A percentile compares a stretch with the other conserved stretches of the same genome.
phyloP scores from a whole-genome alignment of 2,888 invertebrate species.

The Idaea biselata region DNA sequence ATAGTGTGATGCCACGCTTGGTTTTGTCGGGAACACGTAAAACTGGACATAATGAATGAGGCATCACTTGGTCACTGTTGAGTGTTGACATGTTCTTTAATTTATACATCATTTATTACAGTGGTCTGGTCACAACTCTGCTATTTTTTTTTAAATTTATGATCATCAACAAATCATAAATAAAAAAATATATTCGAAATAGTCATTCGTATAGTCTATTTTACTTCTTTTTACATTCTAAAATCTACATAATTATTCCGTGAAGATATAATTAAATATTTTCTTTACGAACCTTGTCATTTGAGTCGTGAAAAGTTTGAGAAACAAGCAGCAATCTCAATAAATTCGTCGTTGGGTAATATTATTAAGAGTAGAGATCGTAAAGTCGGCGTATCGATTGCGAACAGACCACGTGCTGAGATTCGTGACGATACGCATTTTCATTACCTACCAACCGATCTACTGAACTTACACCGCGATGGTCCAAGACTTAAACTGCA shows the following conservation, averaged over 20 bases:
- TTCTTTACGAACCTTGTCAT: neutral
- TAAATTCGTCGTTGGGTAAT: constrained; percentile 16
- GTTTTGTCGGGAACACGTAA: neutral
- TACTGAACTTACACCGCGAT: constrained; percentile 20
- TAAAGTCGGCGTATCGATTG: constrained; percentile 38
- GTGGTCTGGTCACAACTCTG: neutral
- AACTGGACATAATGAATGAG: neutral
- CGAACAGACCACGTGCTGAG: constrained; percentile 36
- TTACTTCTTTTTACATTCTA: too few species aligned
- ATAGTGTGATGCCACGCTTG: neutral
- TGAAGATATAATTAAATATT: too few species aligned
- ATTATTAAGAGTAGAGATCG: constrained; percentile 17
- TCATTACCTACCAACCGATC: constrained; percentile 38
- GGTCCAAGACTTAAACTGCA: neutral
- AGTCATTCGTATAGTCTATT: too few species aligned
- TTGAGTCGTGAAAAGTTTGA: constrained; percentile 12
- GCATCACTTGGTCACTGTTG: neutral
- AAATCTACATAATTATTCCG: too few species aligned
- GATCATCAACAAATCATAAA: neutral
- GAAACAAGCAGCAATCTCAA: constrained; percentile 13
- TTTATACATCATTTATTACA: neutral
- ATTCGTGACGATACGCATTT: constrained; percentile 37
- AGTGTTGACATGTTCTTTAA: neutral
- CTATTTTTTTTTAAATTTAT: neutral
- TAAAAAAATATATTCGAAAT: too few species aligned